Evolutionary conservation across 1,140 invertebrate species (phyloP).

Genomic region (Drosophila santomea): DNA sequence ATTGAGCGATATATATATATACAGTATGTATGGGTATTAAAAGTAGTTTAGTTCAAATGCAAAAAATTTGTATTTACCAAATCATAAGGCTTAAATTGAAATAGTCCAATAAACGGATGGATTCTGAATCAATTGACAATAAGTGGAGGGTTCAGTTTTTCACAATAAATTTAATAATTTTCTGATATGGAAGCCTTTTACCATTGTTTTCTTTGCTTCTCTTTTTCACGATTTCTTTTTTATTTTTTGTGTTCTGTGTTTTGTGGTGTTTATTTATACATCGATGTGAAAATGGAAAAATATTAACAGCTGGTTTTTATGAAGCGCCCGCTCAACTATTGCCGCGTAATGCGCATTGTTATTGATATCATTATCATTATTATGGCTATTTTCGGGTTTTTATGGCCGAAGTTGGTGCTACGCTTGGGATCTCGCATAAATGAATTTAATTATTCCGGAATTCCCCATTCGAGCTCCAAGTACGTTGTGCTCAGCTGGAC

Average conservation of each 20-base stretch:
- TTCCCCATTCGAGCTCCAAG: slow-evolving; percentile 17
- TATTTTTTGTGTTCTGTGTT: background rate
- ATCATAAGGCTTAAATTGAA: background rate
- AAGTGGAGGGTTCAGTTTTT: slow-evolving; percentile 61
- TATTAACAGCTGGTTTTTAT: slow-evolving; percentile 74
- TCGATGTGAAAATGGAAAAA: slow-evolving; percentile 59
- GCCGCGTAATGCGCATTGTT: slow-evolving; percentile 61
- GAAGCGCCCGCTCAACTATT: slow-evolving; percentile 63
- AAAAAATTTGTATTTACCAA: background rate
- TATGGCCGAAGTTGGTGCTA: slow-evolving; percentile 62
- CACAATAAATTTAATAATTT: slow-evolving; percentile 57
- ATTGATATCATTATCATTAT: slow-evolving; percentile 69
- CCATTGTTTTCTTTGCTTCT: slow-evolving; percentile 4
- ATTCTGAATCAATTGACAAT: slow-evolving; percentile 63
- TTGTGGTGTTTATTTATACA: slow-evolving; percentile 31
- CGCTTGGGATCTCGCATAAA: slow-evolving; percentile 48
- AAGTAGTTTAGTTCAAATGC: background rate
- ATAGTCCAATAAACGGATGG: slow-evolving; percentile 54
- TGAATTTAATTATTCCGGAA: slow-evolving; percentile 74
- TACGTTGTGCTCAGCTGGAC: slow-evolving; percentile 34
- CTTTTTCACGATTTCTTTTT: background rate
- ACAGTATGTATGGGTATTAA: background rate
- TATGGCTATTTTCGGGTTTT: slow-evolving; percentile 66
- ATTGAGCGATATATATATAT: too few species aligned
- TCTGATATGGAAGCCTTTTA: slow-evolving; percentile 23